A percentile compares a stretch with the other conserved stretches of the same genome.
Conservation (phyloP, 1,140 invertebrate genomes). For the Zaprionus ghesquierei region DNA sequence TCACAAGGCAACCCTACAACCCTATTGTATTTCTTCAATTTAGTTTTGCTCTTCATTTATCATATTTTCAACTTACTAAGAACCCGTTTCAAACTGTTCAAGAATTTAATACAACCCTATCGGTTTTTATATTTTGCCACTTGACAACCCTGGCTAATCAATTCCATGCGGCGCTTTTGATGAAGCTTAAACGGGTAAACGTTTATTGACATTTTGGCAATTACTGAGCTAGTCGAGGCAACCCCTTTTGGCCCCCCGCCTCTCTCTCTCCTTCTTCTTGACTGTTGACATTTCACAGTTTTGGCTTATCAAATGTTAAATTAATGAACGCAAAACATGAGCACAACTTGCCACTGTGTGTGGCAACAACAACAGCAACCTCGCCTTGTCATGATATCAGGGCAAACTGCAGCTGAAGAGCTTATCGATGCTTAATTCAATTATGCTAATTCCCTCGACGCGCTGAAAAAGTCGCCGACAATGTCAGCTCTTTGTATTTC, state of each 20-base stretch:
- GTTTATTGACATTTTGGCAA: conserved; percentile 64
- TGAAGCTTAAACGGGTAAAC: conserved; percentile 43
- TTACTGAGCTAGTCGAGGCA: conserved; percentile 30
- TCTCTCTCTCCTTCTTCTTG: neutral
- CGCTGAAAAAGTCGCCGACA: conserved; percentile 51
- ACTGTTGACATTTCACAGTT: conserved; percentile 28
- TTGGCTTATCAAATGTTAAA: conserved; percentile 72
- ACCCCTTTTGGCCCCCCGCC: neutral
- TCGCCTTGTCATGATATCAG: conserved; percentile 49
- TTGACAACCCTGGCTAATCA: conserved; percentile 61
- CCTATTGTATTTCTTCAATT: neutral
- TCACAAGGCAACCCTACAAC: neutral
- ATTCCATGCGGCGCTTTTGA: conserved; percentile 49
- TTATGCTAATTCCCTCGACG: conserved; percentile 68
- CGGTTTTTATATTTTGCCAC: conserved; percentile 9
- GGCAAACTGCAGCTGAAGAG: conserved; percentile 39
- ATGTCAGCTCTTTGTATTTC: conserved; percentile 41
- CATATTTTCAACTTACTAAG: neutral
- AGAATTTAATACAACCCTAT: neutral
- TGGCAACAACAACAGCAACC: conserved; percentile 27
- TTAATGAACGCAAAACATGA: conserved; percentile 73
- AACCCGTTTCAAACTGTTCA: neutral
- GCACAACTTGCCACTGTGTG: conserved; percentile 33
- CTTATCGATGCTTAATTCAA: conserved; percentile 78
- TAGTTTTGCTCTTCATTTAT: neutral